Percentiles rank a stretch among this genome's conserved stretches.
Evolutionary conservation across 2,797 vertebrate species (phyloP).

Genomic region (Cossypha caffra): DNA sequence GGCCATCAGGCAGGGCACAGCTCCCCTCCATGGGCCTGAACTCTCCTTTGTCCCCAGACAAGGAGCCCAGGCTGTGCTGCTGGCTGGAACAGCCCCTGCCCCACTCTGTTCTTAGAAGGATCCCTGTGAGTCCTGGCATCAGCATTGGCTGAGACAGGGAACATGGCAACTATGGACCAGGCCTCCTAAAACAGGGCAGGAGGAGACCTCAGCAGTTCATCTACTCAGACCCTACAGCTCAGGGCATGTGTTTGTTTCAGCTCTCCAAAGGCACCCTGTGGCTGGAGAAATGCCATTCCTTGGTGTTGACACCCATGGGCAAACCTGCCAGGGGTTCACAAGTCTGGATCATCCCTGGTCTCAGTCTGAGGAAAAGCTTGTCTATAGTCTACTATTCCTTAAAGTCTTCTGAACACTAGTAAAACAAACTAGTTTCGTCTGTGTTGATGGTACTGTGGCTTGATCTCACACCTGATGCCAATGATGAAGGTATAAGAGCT

Average conservation of each 20-base stretch:
- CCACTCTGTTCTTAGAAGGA: not conserved
- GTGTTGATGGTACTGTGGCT: not conserved
- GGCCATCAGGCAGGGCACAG: not conserved
- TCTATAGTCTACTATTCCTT: not conserved
- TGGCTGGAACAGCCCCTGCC: not conserved
- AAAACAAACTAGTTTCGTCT: not conserved
- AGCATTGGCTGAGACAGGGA: not conserved
- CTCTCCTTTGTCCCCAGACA: not conserved
- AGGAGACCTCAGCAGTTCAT: not conserved
- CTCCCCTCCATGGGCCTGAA: not conserved
- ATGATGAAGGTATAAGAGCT: not conserved
- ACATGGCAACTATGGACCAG: not conserved
- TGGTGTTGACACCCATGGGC: no score
- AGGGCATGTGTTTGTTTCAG: not conserved
- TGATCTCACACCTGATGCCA: not conserved
- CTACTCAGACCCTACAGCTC: not conserved
- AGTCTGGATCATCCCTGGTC: not conserved
- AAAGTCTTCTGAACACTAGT: not conserved
- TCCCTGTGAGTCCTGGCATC: not conserved
- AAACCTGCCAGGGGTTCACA: not conserved
- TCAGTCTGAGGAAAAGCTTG: not conserved
- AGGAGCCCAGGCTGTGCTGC: not conserved
- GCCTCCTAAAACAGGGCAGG: not conserved
- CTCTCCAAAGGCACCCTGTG: not conserved
- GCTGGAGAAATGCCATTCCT: not conserved